Conservation (phyloP, 2,113 vertebrate genomes). For the Sinocyclocheilus rhinocerous region DNA sequence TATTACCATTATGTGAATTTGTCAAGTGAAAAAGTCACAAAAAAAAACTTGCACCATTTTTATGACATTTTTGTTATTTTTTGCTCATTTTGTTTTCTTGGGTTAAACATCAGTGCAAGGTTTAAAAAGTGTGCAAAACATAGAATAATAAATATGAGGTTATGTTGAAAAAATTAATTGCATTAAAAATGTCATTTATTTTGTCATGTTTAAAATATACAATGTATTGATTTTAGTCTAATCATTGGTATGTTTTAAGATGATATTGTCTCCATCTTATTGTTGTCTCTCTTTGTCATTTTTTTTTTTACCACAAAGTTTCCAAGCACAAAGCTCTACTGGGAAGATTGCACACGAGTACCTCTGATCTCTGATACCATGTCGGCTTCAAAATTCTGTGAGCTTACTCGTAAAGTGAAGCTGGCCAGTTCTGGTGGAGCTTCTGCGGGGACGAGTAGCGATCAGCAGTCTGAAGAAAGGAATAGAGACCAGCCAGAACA, state of each 20-base stretch:
- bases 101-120: background rate
- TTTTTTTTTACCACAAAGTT: constrained; percentile 65
- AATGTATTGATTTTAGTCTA: background rate
- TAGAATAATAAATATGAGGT: background rate
- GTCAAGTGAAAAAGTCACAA: background rate
- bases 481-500: background rate
- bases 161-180: background rate
- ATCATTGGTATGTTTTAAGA: background rate
- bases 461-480: constrained; percentile 14
- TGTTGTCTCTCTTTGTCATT: background rate
- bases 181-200: too few species aligned
- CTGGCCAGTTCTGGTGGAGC: constrained; percentile 56
- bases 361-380: constrained; percentile 76
- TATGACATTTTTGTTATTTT: background rate
- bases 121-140: background rate
- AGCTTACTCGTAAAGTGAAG: constrained; percentile 67
- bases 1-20: background rate
- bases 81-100: background rate
- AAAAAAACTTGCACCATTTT: background rate
- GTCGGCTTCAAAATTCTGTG: constrained; percentile 67
- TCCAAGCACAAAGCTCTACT: constrained; percentile 76
- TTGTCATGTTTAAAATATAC: too few species aligned
- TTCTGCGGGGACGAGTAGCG: constrained; percentile 18
- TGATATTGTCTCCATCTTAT: background rate
- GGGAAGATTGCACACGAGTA: constrained; percentile 76